Percentiles rank a stretch among this genome's conserved stretches.
These are phyloP conservation scores for Bombus huntii DNA, from an alignment of 1,140 invertebrate genomes.

Conservation along the genomic window DNA sequence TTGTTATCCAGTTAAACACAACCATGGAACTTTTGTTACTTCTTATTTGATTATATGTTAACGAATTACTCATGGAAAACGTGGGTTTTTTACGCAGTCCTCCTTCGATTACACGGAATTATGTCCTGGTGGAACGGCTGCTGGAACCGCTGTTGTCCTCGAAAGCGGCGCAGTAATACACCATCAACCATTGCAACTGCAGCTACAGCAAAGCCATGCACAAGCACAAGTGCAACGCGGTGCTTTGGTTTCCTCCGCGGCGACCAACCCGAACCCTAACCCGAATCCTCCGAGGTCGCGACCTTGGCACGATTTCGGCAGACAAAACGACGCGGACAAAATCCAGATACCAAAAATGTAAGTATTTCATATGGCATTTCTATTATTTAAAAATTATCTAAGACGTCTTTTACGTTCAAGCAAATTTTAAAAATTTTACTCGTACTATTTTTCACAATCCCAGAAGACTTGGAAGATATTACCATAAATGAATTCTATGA, in stretches of 20 bases:
- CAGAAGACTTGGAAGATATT: too few relatives aligned
- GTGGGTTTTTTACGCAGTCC: constrained; percentile 83
- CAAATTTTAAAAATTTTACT: too few relatives aligned
- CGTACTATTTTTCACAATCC: too few relatives aligned
- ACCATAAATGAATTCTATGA: too few relatives aligned
- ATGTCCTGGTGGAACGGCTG: constrained; percentile 85
- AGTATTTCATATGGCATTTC: constrained; percentile 83
- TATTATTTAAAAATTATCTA: background rate
- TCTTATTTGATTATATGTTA: background rate
- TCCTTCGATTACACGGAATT: constrained; percentile 93
- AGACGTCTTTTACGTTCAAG: too few relatives aligned
- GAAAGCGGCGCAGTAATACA: constrained; percentile 80
- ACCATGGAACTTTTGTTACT: background rate
- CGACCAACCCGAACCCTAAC: constrained; percentile 84
- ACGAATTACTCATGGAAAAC: background rate
- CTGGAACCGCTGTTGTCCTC: constrained; percentile 78
- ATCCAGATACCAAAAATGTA: constrained; percentile 99
- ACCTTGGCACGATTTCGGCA: constrained; percentile 95
- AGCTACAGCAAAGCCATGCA: constrained; percentile 77
- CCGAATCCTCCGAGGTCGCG: constrained; percentile 88
- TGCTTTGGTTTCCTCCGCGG: constrained; percentile 82
- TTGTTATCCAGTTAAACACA: too few relatives aligned
- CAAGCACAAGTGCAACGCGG: constrained; percentile 83
- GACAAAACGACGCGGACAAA: constrained; percentile 96
- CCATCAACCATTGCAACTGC: constrained; percentile 79